Evolutionary conservation across 2,888 invertebrate species (phyloP), one percentile per base, ranked within the genome.

Genomic region (Diaperis boleti): DNA sequence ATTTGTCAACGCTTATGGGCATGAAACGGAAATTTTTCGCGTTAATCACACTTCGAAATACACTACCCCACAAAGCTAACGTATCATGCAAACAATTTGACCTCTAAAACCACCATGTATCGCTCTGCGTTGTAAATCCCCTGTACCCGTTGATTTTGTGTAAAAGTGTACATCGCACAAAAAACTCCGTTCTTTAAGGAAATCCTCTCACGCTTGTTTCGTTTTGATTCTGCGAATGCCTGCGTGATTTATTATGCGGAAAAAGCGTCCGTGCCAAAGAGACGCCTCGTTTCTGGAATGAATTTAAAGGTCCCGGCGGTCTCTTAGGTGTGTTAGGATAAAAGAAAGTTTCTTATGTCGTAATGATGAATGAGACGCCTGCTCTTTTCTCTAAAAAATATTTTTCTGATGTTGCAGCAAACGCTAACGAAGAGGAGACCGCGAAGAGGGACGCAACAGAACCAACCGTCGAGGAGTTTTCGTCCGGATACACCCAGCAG

Each of bases 391-490:
- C 7, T 13, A 33, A 33, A 39, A 44, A 31, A 13, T 44, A 15
- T 35, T n/a, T 44, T 59, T 59, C 20, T 0, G 1, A 3, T 33
- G 33, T 33, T 33, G 1, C n/a, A 39, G 39, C 82, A 88, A 83
- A 85, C 87, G 59, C 83, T 92, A 74, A 85, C 86, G 37, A 83
- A 86, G 60, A 85, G 89, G 82, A 81, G 86, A 80, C 83, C 86
- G 76, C 73, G 87, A 79, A 80, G 87, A 76, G 77, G 87, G 79
- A 82, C 88, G 76, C 81, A 85, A 77, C 78, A 86, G 33, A 83
- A 83, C 67, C 88, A 89, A 72, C 89, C 88, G 85, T 92, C 92
- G 18, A 84, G 92, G 31, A 92, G 86, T 83, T 93, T 86, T 81
- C 90, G 83, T 68, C 88, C 85, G 68, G 82, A 85, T 70, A 69